Conservation (phyloP, 2,797 vertebrate genomes). For the Cryptoprocta ferox region DNA sequence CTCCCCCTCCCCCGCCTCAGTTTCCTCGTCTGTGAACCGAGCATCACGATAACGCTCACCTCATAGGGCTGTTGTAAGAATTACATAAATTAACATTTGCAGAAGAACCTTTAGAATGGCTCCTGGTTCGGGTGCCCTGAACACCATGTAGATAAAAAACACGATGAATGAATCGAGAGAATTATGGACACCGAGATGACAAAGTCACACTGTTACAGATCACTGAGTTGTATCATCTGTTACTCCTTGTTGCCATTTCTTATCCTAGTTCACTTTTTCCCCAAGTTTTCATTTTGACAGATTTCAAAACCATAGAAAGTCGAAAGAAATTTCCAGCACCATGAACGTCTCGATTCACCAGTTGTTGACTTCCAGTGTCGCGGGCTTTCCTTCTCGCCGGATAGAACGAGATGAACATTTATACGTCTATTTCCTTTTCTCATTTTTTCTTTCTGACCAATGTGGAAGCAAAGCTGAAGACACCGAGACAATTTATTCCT, state of each 20-base stretch:
- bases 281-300: neutral
- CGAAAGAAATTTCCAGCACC: neutral
- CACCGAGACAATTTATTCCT: neutral
- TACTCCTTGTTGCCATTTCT: fast-evolving
- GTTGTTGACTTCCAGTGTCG: neutral
- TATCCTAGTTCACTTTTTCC: neutral
- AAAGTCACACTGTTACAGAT: fast-evolving
- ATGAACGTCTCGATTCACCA: fast-evolving
- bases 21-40: neutral
- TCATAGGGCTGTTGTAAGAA: neutral
- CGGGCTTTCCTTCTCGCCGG: neutral
- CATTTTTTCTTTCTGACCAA: neutral
- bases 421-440: neutral
- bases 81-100: fast-evolving
- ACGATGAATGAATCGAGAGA: fast-evolving
- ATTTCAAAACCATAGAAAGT: neutral
- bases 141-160: neutral
- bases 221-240: fast-evolving
- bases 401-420: neutral
- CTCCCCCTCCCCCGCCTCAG: neutral
- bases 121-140: neutral
- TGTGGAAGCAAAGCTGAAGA: neutral
- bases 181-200: fast-evolving
- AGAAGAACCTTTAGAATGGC: neutral
- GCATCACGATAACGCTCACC: fast-evolving